Evolutionary conservation across 2,888 invertebrate species (phyloP).

Genomic region (Mythimna ferrago): DNA sequence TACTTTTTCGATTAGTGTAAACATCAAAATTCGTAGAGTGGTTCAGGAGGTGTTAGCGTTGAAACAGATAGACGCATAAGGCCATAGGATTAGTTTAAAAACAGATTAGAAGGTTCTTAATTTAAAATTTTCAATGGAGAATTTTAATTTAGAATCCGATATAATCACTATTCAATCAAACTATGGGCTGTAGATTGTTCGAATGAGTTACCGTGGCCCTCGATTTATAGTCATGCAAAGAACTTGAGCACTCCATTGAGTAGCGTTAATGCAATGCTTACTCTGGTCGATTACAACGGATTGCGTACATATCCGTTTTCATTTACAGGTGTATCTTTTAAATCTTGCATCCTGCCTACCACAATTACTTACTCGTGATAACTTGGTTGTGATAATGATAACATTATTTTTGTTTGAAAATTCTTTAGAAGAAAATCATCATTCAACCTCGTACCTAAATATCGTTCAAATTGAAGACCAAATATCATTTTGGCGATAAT

Average conservation of each 20-base stretch:
- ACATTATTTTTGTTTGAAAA: neutral
- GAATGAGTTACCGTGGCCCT: too few relatives aligned
- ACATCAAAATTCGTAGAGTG: too few relatives aligned
- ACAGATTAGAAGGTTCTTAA: too few relatives aligned
- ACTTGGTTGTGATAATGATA: too few relatives aligned
- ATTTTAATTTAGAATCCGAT: too few relatives aligned
- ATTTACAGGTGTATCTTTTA: conserved; percentile 46
- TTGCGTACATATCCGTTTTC: conserved; percentile 52
- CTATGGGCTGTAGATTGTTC: too few relatives aligned
- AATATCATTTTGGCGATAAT: neutral
- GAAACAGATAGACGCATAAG: too few relatives aligned
- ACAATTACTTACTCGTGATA: neutral
- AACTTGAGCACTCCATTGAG: conserved; percentile 23
- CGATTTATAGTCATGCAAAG: neutral
- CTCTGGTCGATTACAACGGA: conserved; percentile 31
- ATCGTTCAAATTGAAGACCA: neutral
- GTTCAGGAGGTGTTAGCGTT: too few relatives aligned
- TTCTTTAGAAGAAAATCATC: neutral
- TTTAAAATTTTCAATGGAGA: too few relatives aligned
- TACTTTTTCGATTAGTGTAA: too few relatives aligned
- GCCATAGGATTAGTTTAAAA: too few relatives aligned
- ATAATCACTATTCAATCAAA: too few relatives aligned
- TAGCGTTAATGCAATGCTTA: neutral
- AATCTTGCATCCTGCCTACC: conserved; percentile 26
- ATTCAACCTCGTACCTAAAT: neutral